phyloP scores from a whole-genome alignment of 2,797 vertebrate genomes.

The Sebastiscus albofasciatus region DNA sequence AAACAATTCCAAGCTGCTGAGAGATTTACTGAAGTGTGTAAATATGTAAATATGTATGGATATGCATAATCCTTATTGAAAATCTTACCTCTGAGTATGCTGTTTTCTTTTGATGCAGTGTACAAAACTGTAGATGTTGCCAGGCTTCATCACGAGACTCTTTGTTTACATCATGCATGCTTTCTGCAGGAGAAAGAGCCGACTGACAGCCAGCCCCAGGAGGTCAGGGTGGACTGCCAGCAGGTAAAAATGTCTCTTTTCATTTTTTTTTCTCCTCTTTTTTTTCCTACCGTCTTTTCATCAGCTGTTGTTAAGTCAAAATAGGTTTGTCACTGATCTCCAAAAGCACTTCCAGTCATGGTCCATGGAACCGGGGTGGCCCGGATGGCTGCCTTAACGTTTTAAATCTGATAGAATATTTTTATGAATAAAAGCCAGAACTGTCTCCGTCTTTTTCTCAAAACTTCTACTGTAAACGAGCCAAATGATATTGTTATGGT shows the following conservation, averaged over 20 bases:
- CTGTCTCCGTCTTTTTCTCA: no score
- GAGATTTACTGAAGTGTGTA: conserved; percentile 19
- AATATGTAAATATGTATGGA: conserved; percentile 25
- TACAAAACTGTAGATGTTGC: background rate
- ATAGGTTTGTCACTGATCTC: background rate
- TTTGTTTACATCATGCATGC: background rate
- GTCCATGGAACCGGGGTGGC: no score
- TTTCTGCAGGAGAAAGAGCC: background rate
- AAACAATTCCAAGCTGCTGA: background rate
- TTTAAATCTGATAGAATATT: no score
- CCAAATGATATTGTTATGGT: no score
- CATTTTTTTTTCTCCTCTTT: no score
- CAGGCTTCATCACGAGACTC: background rate
- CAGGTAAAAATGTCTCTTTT: background rate
- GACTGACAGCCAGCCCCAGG: background rate
- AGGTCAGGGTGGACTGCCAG: background rate
- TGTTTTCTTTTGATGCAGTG: conserved; percentile 6
- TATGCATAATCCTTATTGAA: conserved; percentile 20
- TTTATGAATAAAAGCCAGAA: no score
- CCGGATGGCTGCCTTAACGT: no score
- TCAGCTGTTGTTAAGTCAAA: background rate
- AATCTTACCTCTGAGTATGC: conserved; percentile 13
- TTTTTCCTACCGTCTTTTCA: background rate
- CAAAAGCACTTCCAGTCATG: background rate
- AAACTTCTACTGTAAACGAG: no score